A percentile compares a stretch with the other conserved stretches of the same genome.
These are phyloP conservation scores for Sceloporus tristichus DNA, from an alignment of 2,113 vertebrate genomes.

Conservation along the genomic window DNA sequence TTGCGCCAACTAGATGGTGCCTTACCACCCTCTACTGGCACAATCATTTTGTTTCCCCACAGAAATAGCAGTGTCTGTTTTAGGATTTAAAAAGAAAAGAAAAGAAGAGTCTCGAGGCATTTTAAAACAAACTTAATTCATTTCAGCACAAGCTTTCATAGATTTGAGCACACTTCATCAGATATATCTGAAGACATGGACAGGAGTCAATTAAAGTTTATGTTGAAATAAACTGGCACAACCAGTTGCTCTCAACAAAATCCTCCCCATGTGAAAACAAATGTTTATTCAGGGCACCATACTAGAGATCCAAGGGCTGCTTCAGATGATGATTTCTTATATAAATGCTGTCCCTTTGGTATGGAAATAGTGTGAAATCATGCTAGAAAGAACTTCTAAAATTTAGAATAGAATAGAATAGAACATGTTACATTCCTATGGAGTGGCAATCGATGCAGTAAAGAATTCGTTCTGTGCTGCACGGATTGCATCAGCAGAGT, in stretches of 20 bases:
- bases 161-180: too few species aligned
- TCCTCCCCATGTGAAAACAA: neutral
- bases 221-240: too few species aligned
- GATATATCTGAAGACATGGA: too few species aligned
- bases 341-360: neutral
- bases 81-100: neutral
- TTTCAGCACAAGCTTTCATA: too few species aligned
- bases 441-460: too few species aligned
- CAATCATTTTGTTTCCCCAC: constrained; percentile 6
- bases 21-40: constrained; percentile 63
- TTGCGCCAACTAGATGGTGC: constrained; percentile 19
- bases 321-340: neutral
- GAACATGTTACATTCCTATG: too few species aligned
- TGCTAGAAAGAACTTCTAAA: neutral
- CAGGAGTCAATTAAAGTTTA: too few species aligned
- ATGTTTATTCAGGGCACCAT: neutral
- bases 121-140: too few species aligned
- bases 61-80: neutral
- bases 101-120: neutral
- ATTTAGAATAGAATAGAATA: neutral
- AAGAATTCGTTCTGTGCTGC: too few species aligned
- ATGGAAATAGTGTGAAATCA: neutral
- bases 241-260: too few species aligned
- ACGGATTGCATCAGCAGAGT: too few species aligned
- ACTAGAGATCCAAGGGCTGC: neutral